A percentile compares a stretch with the other conserved stretches of the same genome.
Evolutionary conservation across 2,113 vertebrate genomes (phyloP).

Genomic region (Neotoma lepida): DNA sequence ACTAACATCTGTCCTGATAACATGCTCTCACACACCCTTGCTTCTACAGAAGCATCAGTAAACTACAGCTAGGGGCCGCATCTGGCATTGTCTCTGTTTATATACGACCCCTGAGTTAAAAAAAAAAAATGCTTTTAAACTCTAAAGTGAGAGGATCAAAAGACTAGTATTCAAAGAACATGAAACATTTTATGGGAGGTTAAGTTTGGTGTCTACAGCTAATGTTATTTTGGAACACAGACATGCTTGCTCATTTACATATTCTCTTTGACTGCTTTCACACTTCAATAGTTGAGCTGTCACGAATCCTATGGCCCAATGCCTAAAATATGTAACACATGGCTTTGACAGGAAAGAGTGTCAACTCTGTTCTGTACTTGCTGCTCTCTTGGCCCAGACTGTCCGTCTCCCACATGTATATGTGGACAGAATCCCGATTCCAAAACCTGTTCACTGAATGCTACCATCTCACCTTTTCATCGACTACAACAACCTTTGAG

Average conservation of each 20-base stretch:
- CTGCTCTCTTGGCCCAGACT: not conserved
- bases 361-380: not conserved
- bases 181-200: not conserved
- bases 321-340: not conserved
- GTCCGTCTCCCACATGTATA: not conserved
- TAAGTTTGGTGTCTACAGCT: not conserved
- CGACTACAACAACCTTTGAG: accelerated
- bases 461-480: too few relatives aligned
- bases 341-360: not conserved
- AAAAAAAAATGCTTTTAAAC: not conserved
- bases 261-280: not conserved
- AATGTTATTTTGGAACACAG: not conserved
- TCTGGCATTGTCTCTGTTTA: too few relatives aligned
- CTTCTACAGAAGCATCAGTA: not conserved
- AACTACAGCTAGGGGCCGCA: not conserved
- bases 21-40: not conserved
- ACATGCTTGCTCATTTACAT: not conserved
- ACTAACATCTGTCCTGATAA: not conserved
- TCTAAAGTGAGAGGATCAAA: not conserved
- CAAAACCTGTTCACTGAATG: accelerated
- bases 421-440: not conserved
- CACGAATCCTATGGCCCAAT: accelerated
- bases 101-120: not conserved
- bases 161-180: not conserved
- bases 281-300: too few relatives aligned